Evolutionary conservation across 2,113 vertebrate species (phyloP), one percentile per base, ranked within the genome.

Genomic region (Coreoperca whiteheadi): DNA sequence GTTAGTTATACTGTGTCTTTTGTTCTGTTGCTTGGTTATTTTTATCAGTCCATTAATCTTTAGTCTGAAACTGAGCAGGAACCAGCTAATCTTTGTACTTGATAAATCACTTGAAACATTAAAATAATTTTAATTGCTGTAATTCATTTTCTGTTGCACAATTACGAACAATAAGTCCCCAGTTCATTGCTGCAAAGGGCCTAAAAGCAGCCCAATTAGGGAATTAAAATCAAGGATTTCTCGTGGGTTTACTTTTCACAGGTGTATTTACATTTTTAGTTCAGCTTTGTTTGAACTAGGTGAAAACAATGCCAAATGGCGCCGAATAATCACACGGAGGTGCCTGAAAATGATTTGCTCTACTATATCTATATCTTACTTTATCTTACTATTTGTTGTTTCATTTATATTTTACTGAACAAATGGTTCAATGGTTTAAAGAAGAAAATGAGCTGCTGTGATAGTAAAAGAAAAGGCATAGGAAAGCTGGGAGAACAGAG

Each of bases 101-200:
- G 12, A 76, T 67, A 6, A 66, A 71, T 73, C 56, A 77, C 57
- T 64, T 4, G 3, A 75, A 71, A 71, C 16, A 61, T n/a, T 25
- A 28, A 76, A 56, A 61, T 54, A 8, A 8, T 25, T 53, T 48
- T 50, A 59, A 70, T 73, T 77, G 34, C 20, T 54, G 20, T 56
- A 46, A 74, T 78, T 60, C 21, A 34, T 81, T 61, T 43, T 73
- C 43, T 66, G 46, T 32, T 67, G 21, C 48, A 37, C 8, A 66
- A 12, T 30, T 39, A 10, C 12, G 50, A 54, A 56, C 10, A 48
- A 21, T 54, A 37, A 43, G 65, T 37, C 25, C 57, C 6, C 8
- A 25, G n/a, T 57, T 57, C 3, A 59, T 51, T 0, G 0, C 53
- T 28, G 34, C 46, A 4, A 51, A 48, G 28, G 8, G n/a, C 14